Evolutionary conservation across 2,888 invertebrate genomes (phyloP).

Genomic region (Ypsolopha scabrella): DNA sequence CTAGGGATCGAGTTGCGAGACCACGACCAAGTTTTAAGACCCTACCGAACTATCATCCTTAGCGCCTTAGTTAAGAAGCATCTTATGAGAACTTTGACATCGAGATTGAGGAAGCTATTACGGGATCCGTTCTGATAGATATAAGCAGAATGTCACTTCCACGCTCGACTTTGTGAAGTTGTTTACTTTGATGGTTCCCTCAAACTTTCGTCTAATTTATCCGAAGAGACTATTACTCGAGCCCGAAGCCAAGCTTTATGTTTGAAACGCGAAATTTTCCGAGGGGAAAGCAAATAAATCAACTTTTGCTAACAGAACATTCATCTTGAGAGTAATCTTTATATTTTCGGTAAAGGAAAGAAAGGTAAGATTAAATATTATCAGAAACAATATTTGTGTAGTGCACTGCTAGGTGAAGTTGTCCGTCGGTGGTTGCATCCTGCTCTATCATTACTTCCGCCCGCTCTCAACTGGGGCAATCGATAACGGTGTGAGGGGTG

Average conservation of each 20-base stretch:
- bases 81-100: slow-evolving; percentile 69
- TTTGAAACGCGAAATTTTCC: background rate
- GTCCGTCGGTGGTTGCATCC: slow-evolving; percentile 65
- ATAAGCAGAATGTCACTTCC: slow-evolving; percentile 67
- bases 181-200: slow-evolving; percentile 55
- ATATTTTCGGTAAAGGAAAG: slow-evolving; percentile 18
- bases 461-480: slow-evolving; percentile 75
- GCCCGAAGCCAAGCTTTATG: background rate
- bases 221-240: slow-evolving; percentile 21
- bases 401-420: slow-evolving; percentile 54
- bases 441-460: slow-evolving; percentile 67
- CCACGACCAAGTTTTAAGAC: slow-evolving; percentile 64
- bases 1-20: slow-evolving; percentile 63
- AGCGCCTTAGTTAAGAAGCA: slow-evolving; percentile 68
- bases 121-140: slow-evolving; percentile 63
- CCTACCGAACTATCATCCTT: slow-evolving; percentile 65
- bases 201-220: slow-evolving; percentile 51
- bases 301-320: background rate
- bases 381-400: slow-evolving; percentile 57
- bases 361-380: slow-evolving; percentile 54
- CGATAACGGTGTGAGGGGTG: slow-evolving; percentile 58
- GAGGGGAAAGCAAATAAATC: background rate
- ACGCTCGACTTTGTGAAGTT: slow-evolving; percentile 62
- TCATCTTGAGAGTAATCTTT: background rate
- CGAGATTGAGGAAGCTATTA: slow-evolving; percentile 69